Evolutionary conservation across 2,888 invertebrate species (phyloP).

Genomic region (Allolobophora icterica): DNA sequence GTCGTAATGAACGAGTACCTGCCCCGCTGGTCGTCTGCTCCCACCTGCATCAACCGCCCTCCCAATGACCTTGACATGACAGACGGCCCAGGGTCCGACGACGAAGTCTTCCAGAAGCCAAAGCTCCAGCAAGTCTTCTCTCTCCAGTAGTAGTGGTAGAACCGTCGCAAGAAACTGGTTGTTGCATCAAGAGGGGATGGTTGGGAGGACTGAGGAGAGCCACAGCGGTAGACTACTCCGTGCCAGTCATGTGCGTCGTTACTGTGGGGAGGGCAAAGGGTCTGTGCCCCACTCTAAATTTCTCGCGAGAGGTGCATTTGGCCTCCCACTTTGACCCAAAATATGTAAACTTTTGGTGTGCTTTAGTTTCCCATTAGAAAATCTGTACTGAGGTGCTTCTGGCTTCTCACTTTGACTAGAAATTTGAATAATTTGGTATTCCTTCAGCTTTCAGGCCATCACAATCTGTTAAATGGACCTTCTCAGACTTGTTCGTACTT

Average conservation of each 20-base stretch:
- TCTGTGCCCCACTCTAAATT: no score
- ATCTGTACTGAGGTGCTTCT: no score
- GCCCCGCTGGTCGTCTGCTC: slow-evolving; percentile 28
- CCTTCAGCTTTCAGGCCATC: no score
- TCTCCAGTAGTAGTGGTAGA: background rate
- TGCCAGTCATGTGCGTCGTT: background rate
- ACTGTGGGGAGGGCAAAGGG: background rate
- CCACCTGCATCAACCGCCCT: slow-evolving; percentile 52
- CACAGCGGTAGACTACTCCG: background rate
- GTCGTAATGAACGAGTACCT: slow-evolving; percentile 7
- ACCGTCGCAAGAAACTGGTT: background rate
- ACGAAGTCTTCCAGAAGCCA: background rate
- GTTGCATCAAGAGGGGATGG: background rate
- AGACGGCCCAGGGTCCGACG: background rate
- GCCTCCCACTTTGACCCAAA: no score
- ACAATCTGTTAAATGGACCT: no score
- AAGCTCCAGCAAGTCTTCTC: slow-evolving; percentile 5
- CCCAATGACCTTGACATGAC: background rate
- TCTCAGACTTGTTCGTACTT: no score
- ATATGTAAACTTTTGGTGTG: no score
- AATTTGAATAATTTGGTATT: background rate
- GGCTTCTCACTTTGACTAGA: no score
- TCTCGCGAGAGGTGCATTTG: no score
- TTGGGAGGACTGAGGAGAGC: no score
- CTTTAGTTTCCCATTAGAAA: no score